Base-by-base conservation (phyloP, 2,797 vertebrate genomes). In the Onychomys torridus region DNA sequence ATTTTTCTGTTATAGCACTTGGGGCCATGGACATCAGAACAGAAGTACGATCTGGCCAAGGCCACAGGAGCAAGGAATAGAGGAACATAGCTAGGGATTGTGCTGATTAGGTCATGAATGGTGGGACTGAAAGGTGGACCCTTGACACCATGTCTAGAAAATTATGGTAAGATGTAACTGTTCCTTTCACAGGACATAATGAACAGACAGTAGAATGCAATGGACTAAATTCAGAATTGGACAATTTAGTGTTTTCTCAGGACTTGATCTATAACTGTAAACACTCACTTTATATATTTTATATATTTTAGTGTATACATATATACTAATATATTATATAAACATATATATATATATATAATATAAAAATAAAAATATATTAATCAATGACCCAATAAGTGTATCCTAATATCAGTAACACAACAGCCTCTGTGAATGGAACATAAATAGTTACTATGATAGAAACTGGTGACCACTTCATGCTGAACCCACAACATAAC, bases 401-500 rank as follows among this genome's bases (percentile, higher is more conserved):
- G 13, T 43, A 40, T 89, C 29, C 12, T 14, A 46, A 10, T 69
- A 55, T 90, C 63, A 90, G 43, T 37, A 40, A 76, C 3, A 43
- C 27, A 49, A 12, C 1, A 59, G 21, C 16, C 37, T 77, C 43
- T 7, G n/a, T 14, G 34, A 67, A 21, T 23, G 27, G 40, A 49
- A 23, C 49, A 49, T 17, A 52, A 23, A 32, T 5, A 85, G 9
- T 21, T 61, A 49, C 5, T 34, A 13, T 40, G 29, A 52, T 19
- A 73, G 71, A 91, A 89, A 67, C 23, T 25, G 5, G 37, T 29
- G 32, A 37, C 13, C 21, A 32, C 7, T 85, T 63, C 5, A 37
- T 0, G 2, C 3, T 19, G n/a, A 57, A 4, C 32, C 27, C 27
- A 76, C 2, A n/a, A 2, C 29, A 13, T 25, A 46, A 0, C 43